Percentiles rank a stretch among this genome's conserved stretches.
These are phyloP conservation scores for Watsonalla cultraria DNA, from an alignment of 2,888 invertebrate genomes.

Conservation along the genomic window DNA sequence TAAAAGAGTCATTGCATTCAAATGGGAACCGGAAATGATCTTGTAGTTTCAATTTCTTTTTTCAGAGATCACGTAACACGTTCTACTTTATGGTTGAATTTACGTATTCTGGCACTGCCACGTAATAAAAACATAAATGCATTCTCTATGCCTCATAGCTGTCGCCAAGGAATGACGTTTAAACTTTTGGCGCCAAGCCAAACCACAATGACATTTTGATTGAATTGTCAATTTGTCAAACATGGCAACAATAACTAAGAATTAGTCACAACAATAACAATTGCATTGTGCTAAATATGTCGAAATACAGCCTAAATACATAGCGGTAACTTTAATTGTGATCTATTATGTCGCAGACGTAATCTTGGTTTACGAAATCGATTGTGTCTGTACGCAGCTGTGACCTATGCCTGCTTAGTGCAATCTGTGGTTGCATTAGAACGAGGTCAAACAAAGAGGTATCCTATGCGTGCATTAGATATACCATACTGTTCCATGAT, in stretches of 20 bases:
- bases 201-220: neutral
- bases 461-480: too few relatives aligned
- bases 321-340: conserved; percentile 12
- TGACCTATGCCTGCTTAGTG: conserved; percentile 7
- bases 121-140: too few relatives aligned
- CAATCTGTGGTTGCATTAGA: neutral
- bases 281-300: conserved; percentile 2
- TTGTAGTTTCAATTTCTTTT: too few relatives aligned
- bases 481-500: too few relatives aligned
- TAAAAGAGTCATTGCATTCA: too few relatives aligned
- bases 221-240: conserved; percentile 4
- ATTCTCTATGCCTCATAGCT: too few relatives aligned
- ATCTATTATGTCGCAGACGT: conserved; percentile 12
- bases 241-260: conserved; percentile 13
- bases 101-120: too few relatives aligned
- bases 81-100: too few relatives aligned
- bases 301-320: conserved; percentile 13
- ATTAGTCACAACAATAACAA: conserved; percentile 8
- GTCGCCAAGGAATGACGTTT: too few relatives aligned
- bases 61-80: too few relatives aligned
- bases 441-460: neutral
- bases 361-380: conserved; percentile 16
- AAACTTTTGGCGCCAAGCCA: neutral
- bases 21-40: too few relatives aligned
- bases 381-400: conserved; percentile 6